Base-by-base conservation (phyloP, 1,140 invertebrate species). In the Anagrus nilaparvatae region DNA sequence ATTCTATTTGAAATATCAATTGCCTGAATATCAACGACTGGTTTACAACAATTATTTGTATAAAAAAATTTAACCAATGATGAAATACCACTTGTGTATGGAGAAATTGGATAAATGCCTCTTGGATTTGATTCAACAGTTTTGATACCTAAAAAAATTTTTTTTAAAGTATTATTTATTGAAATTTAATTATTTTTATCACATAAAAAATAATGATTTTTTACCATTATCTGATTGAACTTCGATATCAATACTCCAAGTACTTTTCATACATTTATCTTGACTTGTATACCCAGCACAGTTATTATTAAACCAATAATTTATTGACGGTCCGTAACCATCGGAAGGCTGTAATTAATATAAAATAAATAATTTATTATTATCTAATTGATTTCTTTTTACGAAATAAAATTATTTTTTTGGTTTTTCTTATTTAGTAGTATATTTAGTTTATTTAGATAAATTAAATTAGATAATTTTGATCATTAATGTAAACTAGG, bases 171-270 rank as follows among this genome's bases (percentile, higher is more conserved):
- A n/a, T n/a, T n/a, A n/a, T n/a, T n/a, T n/a, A n/a, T n/a, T n/a
- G n/a, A n/a, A n/a, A n/a, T n/a, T n/a, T n/a, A n/a, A n/a, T n/a
- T n/a, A n/a, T n/a, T n/a, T n/a, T n/a, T n/a, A n/a, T n/a, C n/a
- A n/a, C n/a, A n/a, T n/a, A n/a, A n/a, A n/a, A n/a, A n/a, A n/a
- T n/a, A n/a, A n/a, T n/a, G n/a, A n/a, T n/a, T n/a, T n/a, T n/a
- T n/a, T n/a, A 73, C 73, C 73, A 52, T 64, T 71, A 17, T 70
- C 61, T 40, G 61, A 56, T 46, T 75, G 70, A 2, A 73, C 69
- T 1, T 67, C 66, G 8, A 80, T 58, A 14, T 75, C 74, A 2
- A 76, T 54, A n/a, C 74, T 75, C 78, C 78, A 81, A 27, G 62
- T 62, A 31, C 72, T 65, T 48, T 73, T 71, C 0, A 61, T 62